Base-by-base conservation (phyloP, 2,797 vertebrate species). In the Orientallactaga sibirica region DNA sequence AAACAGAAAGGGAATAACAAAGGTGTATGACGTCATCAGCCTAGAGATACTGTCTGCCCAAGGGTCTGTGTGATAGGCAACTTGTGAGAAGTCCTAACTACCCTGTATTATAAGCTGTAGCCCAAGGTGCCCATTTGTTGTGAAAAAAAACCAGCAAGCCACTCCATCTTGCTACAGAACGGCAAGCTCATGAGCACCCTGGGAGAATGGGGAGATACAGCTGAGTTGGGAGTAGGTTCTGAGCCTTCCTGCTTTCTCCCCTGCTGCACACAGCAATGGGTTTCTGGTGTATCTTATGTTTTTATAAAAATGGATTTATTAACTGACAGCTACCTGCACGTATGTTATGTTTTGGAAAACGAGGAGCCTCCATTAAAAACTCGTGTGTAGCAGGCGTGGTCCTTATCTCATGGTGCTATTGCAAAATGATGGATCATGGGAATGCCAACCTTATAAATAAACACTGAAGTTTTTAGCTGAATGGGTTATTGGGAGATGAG, bases 1-100 rank as follows among this genome's bases (percentile, higher is more conserved):
- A 78, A 80, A 77, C 68, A 84, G 74, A 82, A 92, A 37, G n/a
- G n/a, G n/a, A n/a, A n/a, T n/a, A n/a, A n/a, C n/a, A 82, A 92
- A 37, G 75, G 64, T 41, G 4, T 67, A n/a, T 61, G 70, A 61
- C 58, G 66, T 22, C 41, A 41, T 70, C 64, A 76, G 67, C 2
- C 0, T 88, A 3, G 4, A 14, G 15, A n/a, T 4, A 4, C 20
- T 81, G 8, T 25, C 62, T 25, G 4, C 37, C n/a, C 0, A 41
- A 76, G 8, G 67, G 81, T 6, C 52, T 0, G 1, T n/a, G 9
- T 37, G 73, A 74, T 41, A 89, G 52, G 83, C 18, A 18, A 8
- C 29, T 24, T 43, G 41, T 62, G 19, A 41, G 25, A 1, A 3
- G 73, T 52, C n/a, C 77, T 83, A 43, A 33, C 29, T 3, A 10